Base-by-base conservation (phyloP, 2,113 vertebrate species). In the Mustelus asterias region DNA sequence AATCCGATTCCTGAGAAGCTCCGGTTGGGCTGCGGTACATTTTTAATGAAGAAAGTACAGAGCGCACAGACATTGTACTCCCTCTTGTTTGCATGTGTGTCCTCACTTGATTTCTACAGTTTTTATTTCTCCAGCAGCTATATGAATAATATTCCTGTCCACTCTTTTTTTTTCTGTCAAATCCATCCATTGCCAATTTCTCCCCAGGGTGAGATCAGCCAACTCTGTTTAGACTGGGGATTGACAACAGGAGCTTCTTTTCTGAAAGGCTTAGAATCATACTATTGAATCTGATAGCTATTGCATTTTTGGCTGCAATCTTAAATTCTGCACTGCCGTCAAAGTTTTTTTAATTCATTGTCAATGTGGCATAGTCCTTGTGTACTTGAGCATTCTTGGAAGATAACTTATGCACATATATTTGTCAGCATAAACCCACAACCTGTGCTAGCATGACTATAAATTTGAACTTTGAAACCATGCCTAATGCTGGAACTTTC, bases 1-100 rank as follows among this genome's bases (percentile, higher is more conserved):
- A 92, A 93, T 93, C 89, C 18, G 18, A 93, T 65, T 93, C 89
- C 89, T 93, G 89, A 93, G 67, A 63, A 93, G 8, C n/a, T 93
- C 89, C 67, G 60, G 60, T 14, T 93, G 4, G 37, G 89, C 89
- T 37, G 60, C 60, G 33, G 60, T 65, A 65, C 89, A 93, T 93
- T 18, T 93, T 93, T 65, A 67, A 93, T 93, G 89, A 93, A 93
- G 33, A 67, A 93, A 93, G 89, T 65, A 93, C 60, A 65, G 60
- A 93, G 89, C 7, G 89, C 58, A 65, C n/a, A 16, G 89, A 93
- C 65, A 93, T 67, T 60, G 11, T 60, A n/a, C 78, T 83, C 86
- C 44, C 60, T 65, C 33, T 92, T 7, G n/a, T 33, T 29, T 76
- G 72, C 20, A 7, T 22, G 29, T 26, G 14, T 93, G 78, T 37